Conservation (phyloP, 2,113 vertebrate genomes). For the Apeltes quadracus region DNA sequence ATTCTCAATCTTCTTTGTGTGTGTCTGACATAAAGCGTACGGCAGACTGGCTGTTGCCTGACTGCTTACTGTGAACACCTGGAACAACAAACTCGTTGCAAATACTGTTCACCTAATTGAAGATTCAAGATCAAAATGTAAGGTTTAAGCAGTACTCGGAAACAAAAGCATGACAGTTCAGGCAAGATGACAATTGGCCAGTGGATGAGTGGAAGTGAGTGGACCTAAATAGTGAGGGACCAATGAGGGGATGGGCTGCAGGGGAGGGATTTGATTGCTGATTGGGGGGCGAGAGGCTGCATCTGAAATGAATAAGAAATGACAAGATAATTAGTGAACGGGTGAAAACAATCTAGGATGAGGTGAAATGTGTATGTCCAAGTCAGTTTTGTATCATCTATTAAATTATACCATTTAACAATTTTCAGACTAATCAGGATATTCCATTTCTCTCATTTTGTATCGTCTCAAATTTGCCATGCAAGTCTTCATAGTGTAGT, state of each 20-base stretch:
- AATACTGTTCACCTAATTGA: not conserved
- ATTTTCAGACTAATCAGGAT: not conserved
- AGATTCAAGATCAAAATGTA: not conserved
- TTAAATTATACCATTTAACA: not conserved
- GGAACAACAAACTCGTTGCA: constrained; percentile 34
- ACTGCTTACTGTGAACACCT: not conserved
- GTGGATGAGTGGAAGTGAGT: no score
- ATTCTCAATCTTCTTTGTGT: constrained; percentile 17
- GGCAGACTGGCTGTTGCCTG: constrained; percentile 5
- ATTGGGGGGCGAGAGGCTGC: no score
- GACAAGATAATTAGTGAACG: no score
- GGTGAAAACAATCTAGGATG: no score
- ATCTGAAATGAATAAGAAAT: no score
- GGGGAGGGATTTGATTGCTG: no score
- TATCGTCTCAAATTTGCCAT: no score
- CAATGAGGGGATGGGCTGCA: no score
- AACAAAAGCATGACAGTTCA: no score
- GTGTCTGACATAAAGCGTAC: not conserved
- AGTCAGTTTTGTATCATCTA: not conserved
- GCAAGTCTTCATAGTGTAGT: not conserved
- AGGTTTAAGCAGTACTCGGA: no score
- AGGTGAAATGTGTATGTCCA: not conserved
- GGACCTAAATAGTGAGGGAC: no score
- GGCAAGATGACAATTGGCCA: no score
- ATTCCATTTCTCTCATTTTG: not conserved